These are phyloP conservation scores for Eristalis arbustorum DNA, from an alignment of 2,888 invertebrate species.

Conservation along the genomic window DNA sequence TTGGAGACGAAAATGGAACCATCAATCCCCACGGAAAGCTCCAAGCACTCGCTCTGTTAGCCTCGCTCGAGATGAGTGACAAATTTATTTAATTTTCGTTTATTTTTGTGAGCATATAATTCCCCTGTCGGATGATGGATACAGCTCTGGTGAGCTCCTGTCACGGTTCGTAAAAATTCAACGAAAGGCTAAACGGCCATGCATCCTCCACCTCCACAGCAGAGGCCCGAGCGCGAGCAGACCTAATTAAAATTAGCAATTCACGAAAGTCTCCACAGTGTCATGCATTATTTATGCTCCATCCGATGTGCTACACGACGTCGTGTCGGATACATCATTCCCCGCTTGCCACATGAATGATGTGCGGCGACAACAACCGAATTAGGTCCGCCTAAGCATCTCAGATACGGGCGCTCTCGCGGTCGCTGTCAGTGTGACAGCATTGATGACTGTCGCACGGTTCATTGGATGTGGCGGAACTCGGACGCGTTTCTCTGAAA, in stretches of 20 bases:
- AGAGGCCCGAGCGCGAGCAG: neutral
- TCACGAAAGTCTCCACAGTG: constrained; percentile 31
- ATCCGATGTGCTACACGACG: constrained; percentile 51
- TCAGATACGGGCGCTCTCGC: neutral
- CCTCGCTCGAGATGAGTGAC: constrained; percentile 7
- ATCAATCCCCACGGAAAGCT: neutral
- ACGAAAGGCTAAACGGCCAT: constrained; percentile 8
- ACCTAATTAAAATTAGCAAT: constrained; percentile 59
- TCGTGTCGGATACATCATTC: constrained; percentile 42
- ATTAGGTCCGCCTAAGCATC: constrained; percentile 8
- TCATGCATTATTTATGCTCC: constrained; percentile 60
- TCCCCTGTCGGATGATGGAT: neutral
- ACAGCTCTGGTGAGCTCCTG: neutral
- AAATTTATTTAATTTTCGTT: constrained; percentile 44
- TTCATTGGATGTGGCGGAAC: constrained; percentile 41
- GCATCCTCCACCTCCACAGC: neutral
- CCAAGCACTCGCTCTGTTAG: neutral
- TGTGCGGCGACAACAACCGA: constrained; percentile 41
- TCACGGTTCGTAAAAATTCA: neutral
- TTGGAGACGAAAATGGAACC: neutral
- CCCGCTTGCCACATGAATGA: constrained; percentile 43
- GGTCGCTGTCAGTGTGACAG: constrained; percentile 3
- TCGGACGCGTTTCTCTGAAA: constrained; percentile 6
- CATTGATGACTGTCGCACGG: constrained; percentile 52
- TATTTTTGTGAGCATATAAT: neutral